These are phyloP conservation scores for Drosophila punjabiensis DNA, from an alignment of 1,140 invertebrate genomes.

Conservation along the genomic window DNA sequence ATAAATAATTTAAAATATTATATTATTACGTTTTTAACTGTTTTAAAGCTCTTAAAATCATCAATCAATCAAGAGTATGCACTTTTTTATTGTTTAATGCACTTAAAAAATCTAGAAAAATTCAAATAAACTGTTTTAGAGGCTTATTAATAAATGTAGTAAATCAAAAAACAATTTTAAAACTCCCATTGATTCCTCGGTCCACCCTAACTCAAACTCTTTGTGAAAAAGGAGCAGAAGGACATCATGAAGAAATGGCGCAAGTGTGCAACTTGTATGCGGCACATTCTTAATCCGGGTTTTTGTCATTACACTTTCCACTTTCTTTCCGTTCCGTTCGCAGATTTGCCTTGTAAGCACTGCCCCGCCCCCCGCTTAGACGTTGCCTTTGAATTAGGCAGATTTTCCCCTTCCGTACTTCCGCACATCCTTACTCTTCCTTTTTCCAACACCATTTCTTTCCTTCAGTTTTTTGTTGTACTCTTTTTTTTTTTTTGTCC, in stretches of 20 bases:
- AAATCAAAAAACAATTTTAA: not conserved
- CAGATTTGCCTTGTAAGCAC: conserved; percentile 69
- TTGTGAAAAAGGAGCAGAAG: conserved; percentile 30
- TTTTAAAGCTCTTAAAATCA: no score
- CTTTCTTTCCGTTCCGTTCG: conserved; percentile 61
- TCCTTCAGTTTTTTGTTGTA: conserved; percentile 2
- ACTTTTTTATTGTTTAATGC: no score
- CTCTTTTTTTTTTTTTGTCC: conserved; percentile 12
- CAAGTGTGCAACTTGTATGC: conserved; percentile 80
- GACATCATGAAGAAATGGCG: conserved; percentile 49
- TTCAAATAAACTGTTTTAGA: not conserved
- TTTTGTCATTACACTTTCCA: conserved; percentile 80
- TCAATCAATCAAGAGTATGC: no score
- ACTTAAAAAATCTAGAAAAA: no score
- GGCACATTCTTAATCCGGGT: conserved; percentile 78
- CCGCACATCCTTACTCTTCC: conserved; percentile 7
- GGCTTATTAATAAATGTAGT: not conserved
- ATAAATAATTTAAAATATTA: no score
- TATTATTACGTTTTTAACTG: no score
- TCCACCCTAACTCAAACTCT: conserved; percentile 19
- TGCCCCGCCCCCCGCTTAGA: conserved; percentile 11
- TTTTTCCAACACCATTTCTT: conserved; percentile 38
- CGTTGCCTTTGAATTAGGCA: conserved; percentile 66
- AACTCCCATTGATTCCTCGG: not conserved
- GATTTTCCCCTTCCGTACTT: conserved; percentile 59